Conservation (phyloP, 2,888 invertebrate species). For the Cerceris ruficornis region DNA sequence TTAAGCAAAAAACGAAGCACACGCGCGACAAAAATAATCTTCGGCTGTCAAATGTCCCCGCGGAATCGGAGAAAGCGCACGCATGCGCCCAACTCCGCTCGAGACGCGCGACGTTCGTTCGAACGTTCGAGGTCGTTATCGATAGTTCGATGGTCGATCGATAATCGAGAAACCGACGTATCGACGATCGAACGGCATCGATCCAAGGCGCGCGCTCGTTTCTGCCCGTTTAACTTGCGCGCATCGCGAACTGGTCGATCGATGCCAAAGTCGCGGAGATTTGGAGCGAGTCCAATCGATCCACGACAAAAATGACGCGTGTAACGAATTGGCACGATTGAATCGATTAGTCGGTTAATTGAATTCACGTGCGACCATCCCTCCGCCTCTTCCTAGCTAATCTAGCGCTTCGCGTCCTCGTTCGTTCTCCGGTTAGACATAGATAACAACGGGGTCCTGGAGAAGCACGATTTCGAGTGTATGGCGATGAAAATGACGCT, state of each 20-base stretch:
- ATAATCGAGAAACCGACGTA: background rate
- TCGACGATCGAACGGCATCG: too few relatives aligned
- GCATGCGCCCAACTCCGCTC: too few relatives aligned
- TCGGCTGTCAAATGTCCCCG: too few relatives aligned
- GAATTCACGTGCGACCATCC: background rate
- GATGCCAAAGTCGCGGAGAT: conserved; percentile 43
- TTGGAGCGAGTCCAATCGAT: conserved; percentile 46
- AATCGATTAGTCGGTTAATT: conserved; percentile 41
- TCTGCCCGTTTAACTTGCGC: background rate
- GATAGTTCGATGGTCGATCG: background rate
- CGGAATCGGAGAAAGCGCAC: too few relatives aligned
- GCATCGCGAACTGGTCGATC: conserved; percentile 13
- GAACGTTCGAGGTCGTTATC: too few relatives aligned
- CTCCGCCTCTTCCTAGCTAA: background rate
- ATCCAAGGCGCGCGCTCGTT: background rate
- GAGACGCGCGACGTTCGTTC: too few relatives aligned
- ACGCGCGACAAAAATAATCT: too few relatives aligned
- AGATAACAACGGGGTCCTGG: conserved; percentile 92
- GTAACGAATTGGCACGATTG: conserved; percentile 44
- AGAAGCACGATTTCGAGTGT: conserved; percentile 92
- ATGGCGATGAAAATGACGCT: conserved; percentile 91
- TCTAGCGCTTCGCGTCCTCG: background rate
- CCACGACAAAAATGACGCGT: conserved; percentile 24
- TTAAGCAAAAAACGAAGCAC: too few relatives aligned
- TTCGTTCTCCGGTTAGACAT: conserved; percentile 84